These are phyloP conservation scores for Xylota sylvarum DNA, from an alignment of 2,888 invertebrate species.

Conservation along the genomic window DNA sequence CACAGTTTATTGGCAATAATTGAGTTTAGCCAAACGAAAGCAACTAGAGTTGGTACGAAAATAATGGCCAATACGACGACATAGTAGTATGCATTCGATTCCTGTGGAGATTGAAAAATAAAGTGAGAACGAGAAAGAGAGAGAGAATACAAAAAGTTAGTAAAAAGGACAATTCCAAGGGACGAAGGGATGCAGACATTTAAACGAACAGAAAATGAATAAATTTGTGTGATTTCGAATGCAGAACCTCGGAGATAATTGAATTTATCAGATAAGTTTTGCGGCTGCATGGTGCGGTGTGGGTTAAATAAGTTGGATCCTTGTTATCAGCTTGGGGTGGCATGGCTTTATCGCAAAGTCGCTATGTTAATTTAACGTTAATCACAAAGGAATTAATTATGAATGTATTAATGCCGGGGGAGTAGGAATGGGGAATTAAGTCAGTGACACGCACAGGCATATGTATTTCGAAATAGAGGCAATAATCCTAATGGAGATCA, in stretches of 20 bases:
- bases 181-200: not conserved
- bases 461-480: not conserved
- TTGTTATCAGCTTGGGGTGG: not conserved
- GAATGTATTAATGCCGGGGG: not conserved
- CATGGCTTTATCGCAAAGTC: constrained; percentile 24
- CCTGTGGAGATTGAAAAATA: constrained; percentile 73
- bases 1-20: constrained; percentile 86
- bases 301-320: constrained; percentile 2
- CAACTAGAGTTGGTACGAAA: constrained; percentile 85
- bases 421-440: not conserved
- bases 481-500: not conserved
- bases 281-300: not conserved
- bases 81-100: constrained; percentile 80
- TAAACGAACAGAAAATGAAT: constrained; percentile 20
- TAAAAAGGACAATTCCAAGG: constrained; percentile 10
- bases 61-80: constrained; percentile 83
- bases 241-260: constrained; percentile 19
- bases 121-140: not conserved
- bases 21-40: constrained; percentile 86
- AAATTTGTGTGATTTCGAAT: constrained; percentile 18
- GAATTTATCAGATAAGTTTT: constrained; percentile 40
- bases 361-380: constrained; percentile 38
- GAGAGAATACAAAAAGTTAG: constrained; percentile 1
- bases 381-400: constrained; percentile 29
- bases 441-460: not conserved